Base-by-base conservation (phyloP, 2,888 invertebrate genomes). In the Drosophila mercatorum region DNA sequence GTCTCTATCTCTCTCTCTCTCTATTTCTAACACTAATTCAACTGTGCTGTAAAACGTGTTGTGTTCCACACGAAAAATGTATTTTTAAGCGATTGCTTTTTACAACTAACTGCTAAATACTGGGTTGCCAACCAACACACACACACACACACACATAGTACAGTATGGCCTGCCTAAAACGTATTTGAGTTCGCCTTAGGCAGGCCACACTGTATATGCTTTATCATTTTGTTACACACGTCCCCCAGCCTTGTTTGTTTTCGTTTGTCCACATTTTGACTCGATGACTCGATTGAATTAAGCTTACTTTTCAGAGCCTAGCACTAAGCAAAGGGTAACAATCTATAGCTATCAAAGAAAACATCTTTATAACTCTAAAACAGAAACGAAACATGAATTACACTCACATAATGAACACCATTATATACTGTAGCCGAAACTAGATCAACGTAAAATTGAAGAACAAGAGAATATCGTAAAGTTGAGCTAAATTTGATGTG, bases 401-500 rank as follows among this genome's bases (percentile, higher is more conserved):
- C 34, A 49, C 38, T 47, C 17, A 61, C 65, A 66, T 55, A 63
- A 61, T 60, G 17, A 38, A 17, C 26, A 14, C 10, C 43, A 69
- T 71, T 41, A 2, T 22, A 22, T 61, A 63, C 40, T 67, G 26
- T 62, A 68, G 53, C 10, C 51, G 38, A 57, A 57, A n/a, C 4
- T 34, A 64, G 57, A 31, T 31, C 28, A 26, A 51, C 43, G 36
- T 56, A 53, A 44, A 51, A 41, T 3, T 14, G 14, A 40, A 40
- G 28, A 47, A 58, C 43, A 63, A 40, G 56, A 66, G 40, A 43
- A 61, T 43, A 36, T 41, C 28, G 58, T 43, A 61, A 55, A 40
- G 17, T 41, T 55, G 52, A 73, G 69, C 70, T 36, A 83, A 80
- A 81, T 81, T 84, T 72, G 56, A 77, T 81, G 68, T 79, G 65